A percentile compares a stretch with the other conserved stretches of the same genome.
These are phyloP conservation scores for Muntiacus reevesi DNA, from an alignment of 2,113 vertebrate genomes.

Conservation along the genomic window DNA sequence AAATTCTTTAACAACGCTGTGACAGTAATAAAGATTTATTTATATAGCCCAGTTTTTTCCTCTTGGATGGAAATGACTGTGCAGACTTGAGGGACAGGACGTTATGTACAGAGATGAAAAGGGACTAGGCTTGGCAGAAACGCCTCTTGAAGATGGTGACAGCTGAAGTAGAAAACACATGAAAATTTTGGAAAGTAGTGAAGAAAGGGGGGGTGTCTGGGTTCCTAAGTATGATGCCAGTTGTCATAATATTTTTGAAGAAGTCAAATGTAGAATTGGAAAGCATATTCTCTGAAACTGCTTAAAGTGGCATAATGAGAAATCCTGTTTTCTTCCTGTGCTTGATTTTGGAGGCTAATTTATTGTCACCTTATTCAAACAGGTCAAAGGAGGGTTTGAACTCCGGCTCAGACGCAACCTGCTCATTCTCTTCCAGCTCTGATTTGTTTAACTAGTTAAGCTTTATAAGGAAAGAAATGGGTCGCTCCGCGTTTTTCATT, in stretches of 20 bases:
- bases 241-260: constrained; percentile 37
- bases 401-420: background rate
- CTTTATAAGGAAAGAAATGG: background rate
- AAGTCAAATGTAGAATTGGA: background rate
- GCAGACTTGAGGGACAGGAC: background rate
- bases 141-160: background rate
- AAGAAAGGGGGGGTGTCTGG: background rate
- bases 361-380: constrained; percentile 1
- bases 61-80: constrained; percentile 30
- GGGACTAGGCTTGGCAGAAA: background rate
- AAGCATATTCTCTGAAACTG: background rate
- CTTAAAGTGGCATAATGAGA: background rate
- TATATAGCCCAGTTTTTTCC: background rate
- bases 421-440: background rate
- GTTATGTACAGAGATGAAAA: background rate
- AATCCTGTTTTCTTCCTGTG: background rate
- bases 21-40: constrained; percentile 77
- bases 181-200: background rate
- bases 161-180: background rate
- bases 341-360: constrained; percentile 12
- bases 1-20: constrained; percentile 59
- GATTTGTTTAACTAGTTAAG: background rate
- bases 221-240: background rate
- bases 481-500: background rate
- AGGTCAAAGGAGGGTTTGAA: background rate